Evolutionary conservation across 2,797 vertebrate species (phyloP), one percentile per base, ranked within the genome.

Genomic region (Sorex maritimensis): DNA sequence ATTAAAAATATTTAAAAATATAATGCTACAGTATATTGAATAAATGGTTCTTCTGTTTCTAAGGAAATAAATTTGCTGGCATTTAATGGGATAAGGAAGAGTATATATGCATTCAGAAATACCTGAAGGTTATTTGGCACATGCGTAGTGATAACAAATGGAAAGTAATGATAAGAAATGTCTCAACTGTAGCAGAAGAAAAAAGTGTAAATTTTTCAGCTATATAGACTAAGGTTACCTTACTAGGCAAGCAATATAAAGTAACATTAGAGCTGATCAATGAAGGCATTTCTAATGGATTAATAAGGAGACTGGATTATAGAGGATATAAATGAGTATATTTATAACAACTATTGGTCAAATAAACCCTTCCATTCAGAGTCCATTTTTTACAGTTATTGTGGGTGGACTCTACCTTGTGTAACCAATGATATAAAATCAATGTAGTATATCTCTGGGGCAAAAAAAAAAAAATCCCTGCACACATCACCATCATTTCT

Each of bases 391-490:
- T 26, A 6, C 74, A 83, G 65, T 74, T 90, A 81, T 69, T 81
- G 49, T 95, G 84, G 49, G 88, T 91, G 88, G 17, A 65, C n/a
- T 34, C 67, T 79, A 46, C 19, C 55, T 69, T 82, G 80, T 86
- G 65, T 79, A 82, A 82, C 82, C 72, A 82, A 75, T 80, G 68
- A 41, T 49, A 88, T 52, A 74, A 65, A 92, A 34, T 65, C 92
- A 78, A 69, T 74, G 24, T 82, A 10, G 2, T 38, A 1, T 7
- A 10, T 44, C 11, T 67, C 30, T 88, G 26, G 44, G 17, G 55
- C 55, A 58, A 58, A 58, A 58, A 24, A 58, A 58, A 24, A 19
- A 63, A 41, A 34, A 34, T 34, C 34, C 34, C 34, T 67, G 73
- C 92, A 65, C n/a, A 13, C 26, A 28, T 1, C 65, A 26, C 7